phyloP scores from a whole-genome alignment of 2,797 vertebrate genomes.

The Rhynchotus rufescens region DNA sequence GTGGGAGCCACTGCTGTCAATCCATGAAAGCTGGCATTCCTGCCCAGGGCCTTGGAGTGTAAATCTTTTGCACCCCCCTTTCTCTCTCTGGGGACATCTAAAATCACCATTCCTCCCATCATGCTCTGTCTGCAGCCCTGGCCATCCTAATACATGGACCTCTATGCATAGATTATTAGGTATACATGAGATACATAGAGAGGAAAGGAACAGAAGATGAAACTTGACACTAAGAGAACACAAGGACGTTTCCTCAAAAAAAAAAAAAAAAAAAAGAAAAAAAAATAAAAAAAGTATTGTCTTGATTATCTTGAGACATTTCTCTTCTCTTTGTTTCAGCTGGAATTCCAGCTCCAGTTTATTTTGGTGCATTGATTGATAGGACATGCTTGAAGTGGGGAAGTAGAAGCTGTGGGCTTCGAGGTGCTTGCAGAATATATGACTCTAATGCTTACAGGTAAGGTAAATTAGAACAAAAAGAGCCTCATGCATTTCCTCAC shows the following conservation, averaged over 20 bases:
- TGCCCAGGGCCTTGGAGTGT: not conserved
- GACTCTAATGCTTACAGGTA: slow-evolving; percentile 88
- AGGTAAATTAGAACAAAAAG: not conserved
- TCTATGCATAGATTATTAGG: not conserved
- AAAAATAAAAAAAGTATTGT: not conserved
- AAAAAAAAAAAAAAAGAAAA: no score
- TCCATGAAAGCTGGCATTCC: not conserved
- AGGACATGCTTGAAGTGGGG: slow-evolving; percentile 92
- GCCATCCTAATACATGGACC: not conserved
- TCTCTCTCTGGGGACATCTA: not conserved
- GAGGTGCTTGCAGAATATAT: slow-evolving; percentile 91
- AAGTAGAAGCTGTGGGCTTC: slow-evolving; percentile 83
- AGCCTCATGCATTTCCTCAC: not conserved
- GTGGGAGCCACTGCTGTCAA: not conserved
- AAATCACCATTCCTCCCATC: not conserved
- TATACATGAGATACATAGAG: not conserved
- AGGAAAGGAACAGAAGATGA: not conserved
- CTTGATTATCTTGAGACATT: not conserved
- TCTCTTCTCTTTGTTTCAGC: slow-evolving; percentile 74
- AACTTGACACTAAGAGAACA: not conserved
- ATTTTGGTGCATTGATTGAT: slow-evolving; percentile 92
- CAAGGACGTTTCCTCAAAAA: not conserved
- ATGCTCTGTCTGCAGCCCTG: not conserved
- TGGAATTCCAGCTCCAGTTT: slow-evolving; percentile 91
- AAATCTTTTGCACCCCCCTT: not conserved